phyloP scores from a whole-genome alignment of 1,140 invertebrate species.

The Tetranychus cinnabarinus region DNA sequence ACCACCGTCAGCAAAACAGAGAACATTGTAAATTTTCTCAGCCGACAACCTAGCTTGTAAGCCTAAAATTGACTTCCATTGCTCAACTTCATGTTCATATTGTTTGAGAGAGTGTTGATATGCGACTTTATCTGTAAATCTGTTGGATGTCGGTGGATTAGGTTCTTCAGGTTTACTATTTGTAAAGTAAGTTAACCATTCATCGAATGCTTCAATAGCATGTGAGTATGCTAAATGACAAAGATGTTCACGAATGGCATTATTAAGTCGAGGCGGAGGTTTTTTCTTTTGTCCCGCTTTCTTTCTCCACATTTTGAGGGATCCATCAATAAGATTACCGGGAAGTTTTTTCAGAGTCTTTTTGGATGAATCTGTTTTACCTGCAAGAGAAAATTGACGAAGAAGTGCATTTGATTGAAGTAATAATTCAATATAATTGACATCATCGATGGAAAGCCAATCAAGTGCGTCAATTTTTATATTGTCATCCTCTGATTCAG shows the following conservation, averaged over 20 bases:
- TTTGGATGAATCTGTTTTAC: conserved; percentile 15
- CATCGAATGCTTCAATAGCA: conserved; percentile 58
- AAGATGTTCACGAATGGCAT: conserved; percentile 26
- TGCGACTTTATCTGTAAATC: conserved; percentile 66
- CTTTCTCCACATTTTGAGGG: conserved; percentile 28
- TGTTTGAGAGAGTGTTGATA: conserved; percentile 54
- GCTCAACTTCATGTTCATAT: conserved; percentile 43
- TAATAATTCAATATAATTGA: conserved; percentile 50
- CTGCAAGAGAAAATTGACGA: conserved; percentile 37
- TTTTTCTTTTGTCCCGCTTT: conserved; percentile 19
- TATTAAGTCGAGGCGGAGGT: conserved; percentile 20
- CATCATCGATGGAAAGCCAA: conserved; percentile 53
- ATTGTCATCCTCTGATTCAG: conserved; percentile 27
- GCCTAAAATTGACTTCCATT: conserved; percentile 43
- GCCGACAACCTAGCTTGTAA: conserved; percentile 43
- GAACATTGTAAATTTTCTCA: conserved; percentile 56
- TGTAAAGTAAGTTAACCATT: conserved; percentile 62
- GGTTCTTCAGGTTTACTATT: conserved; percentile 40
- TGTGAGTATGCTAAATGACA: conserved; percentile 30
- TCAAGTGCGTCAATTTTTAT: conserved; percentile 60
- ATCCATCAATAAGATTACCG: conserved; percentile 33
- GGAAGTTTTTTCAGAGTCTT: conserved; percentile 17
- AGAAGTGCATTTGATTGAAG: conserved; percentile 71
- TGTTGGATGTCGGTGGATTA: conserved; percentile 19
- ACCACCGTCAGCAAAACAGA: conserved; percentile 64